Evolutionary conservation across 2,113 vertebrate genomes (phyloP).

Genomic region (Scophthalmus maximus): DNA sequence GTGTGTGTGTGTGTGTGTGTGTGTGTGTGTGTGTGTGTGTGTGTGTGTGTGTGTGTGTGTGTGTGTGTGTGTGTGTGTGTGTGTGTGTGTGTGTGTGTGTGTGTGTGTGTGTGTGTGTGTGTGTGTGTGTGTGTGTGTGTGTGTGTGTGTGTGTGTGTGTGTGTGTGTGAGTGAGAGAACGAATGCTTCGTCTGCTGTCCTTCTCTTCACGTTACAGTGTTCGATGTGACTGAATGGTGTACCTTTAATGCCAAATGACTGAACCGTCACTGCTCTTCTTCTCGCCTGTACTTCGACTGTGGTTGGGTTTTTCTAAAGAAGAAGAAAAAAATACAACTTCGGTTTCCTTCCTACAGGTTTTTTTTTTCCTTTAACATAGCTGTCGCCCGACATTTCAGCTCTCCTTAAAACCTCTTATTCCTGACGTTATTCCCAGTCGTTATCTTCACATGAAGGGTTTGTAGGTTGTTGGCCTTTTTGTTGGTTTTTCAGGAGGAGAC

Average conservation of each 20-base stretch:
- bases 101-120: constrained; percentile 33
- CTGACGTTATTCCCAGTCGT: neutral
- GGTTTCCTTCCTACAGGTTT: neutral
- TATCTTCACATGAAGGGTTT: constrained; percentile 22
- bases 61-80: constrained; percentile 31
- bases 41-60: constrained; percentile 26
- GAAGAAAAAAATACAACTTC: neutral
- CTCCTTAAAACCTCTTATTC: neutral
- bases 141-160: constrained; percentile 26
- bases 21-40: constrained; percentile 27
- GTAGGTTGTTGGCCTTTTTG: too few species aligned
- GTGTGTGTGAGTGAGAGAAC: constrained; percentile 22
- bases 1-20: constrained; percentile 36
- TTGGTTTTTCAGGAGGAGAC: constrained; percentile 23
- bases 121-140: constrained; percentile 27
- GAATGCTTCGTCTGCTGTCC: constrained; percentile 14
- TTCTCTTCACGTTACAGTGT: constrained; percentile 28
- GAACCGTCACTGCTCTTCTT: constrained; percentile 46
- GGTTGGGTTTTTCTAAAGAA: neutral
- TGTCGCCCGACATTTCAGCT: constrained; percentile 42
- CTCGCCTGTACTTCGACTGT: constrained; percentile 34
- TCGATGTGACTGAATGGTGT: constrained; percentile 62
- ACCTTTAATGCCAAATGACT: constrained; percentile 71
- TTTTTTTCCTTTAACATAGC: neutral
- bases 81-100: constrained; percentile 30